Conservation (phyloP, 2,888 invertebrate genomes). For the Dasysyrphus tricinctus region DNA sequence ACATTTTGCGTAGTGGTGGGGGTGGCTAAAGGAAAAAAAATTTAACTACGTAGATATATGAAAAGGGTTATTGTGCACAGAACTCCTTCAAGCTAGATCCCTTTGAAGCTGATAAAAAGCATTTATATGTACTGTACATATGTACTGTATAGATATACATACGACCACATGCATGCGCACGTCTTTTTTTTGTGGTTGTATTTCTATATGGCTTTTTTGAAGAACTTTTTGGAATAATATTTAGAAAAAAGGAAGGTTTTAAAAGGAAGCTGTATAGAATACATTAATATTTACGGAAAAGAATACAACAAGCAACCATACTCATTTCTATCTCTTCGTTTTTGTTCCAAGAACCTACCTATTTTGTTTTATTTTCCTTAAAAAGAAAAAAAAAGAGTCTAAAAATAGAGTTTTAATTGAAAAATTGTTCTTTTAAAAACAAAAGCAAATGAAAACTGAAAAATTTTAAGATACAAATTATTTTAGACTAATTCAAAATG, state of each 20-base stretch:
- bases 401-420: background rate
- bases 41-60: conserved; percentile 7
- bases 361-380: background rate
- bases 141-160: too few relatives aligned
- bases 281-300: too few relatives aligned
- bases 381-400: background rate
- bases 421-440: too few relatives aligned
- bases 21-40: conserved; percentile 23
- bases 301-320: background rate
- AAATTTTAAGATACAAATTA: too few relatives aligned
- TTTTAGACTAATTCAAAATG: too few relatives aligned
- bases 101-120: conserved; percentile 48
- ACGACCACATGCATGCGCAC: too few relatives aligned
- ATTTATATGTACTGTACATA: background rate
- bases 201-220: background rate
- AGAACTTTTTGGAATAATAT: background rate
- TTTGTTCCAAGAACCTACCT: background rate
- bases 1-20: conserved; percentile 48
- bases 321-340: background rate
- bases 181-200: background rate
- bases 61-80: conserved; percentile 56
- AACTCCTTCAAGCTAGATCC: conserved; percentile 10
- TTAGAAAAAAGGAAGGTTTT: background rate
- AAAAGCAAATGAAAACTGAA: too few relatives aligned
- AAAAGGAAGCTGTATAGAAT: background rate